Base-by-base conservation (phyloP, 2,113 vertebrate genomes). In the Paralichthys olivaceus region DNA sequence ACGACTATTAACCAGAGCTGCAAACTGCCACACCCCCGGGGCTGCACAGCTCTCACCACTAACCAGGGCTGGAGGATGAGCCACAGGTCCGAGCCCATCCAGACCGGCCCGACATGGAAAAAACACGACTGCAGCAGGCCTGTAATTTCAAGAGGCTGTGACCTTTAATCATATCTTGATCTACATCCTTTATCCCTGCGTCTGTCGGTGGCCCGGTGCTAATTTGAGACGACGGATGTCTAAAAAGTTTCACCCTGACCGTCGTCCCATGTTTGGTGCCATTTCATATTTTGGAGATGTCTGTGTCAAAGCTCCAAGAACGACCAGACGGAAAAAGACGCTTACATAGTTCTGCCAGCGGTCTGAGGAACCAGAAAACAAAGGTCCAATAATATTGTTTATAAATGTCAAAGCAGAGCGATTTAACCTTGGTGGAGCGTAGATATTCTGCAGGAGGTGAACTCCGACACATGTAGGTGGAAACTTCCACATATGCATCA, bases 151-250 rank as follows among this genome's bases (percentile, higher is more conserved):
- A 60, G 22, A 22, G 72, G 43, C 81, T 60, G 62, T 15, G 68
- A 82, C 81, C 79, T 86, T 80, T 84, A 87, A 90, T 90, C 85
- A 86, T 22, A 64, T 77, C 53, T 43, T 72, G 67, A 86, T 86
- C 84, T 85, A 71, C 84, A 56, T 77, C 62, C 74, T 79, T 67
- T 19, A 60, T 37, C 64, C 56, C 54, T 5, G 29, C 49, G 58
- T 51, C 64, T 60, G 74, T 51, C 75, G 7, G 62, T 63, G 58
- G 51, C 55, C 29, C 4, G 28, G 13, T 28, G 67, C 67, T 87
- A 84, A 85, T 90, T 87, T 79, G 74, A 85, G 75, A 77, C 58
- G 54, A 57, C 4, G 2, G 40, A 29, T 66, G 69, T 72, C 66
- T 78, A 43, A 69, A 74, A 60, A 3, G 58, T 7, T 77, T 80